A percentile compares a stretch with the other conserved stretches of the same genome.
These are phyloP conservation scores for Hippopotamus amphibius DNA, from an alignment of 2,113 vertebrate genomes.

Conservation along the genomic window DNA sequence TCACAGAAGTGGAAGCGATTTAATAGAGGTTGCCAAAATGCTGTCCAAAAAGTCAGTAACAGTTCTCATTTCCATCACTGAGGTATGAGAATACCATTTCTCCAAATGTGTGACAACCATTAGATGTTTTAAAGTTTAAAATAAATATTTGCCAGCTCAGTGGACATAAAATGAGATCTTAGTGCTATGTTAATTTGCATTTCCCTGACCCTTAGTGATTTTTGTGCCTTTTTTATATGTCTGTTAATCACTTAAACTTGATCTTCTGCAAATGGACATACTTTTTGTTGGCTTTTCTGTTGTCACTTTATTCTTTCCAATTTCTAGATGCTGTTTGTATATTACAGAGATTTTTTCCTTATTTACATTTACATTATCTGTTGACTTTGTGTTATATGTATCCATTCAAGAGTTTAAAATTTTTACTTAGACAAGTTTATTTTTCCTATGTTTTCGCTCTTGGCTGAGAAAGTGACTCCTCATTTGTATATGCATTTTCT, in stretches of 20 bases:
- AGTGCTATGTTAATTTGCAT: neutral
- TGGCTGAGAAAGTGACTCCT: slow-evolving; percentile 16
- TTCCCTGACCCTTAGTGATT: slow-evolving; percentile 9
- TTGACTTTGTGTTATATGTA: neutral
- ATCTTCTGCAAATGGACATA: neutral
- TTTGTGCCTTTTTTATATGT: neutral
- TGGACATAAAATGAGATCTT: neutral
- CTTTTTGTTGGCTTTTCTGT: slow-evolving; percentile 1
- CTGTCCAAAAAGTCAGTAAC: neutral
- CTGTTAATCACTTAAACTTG: neutral
- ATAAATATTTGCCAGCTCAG: neutral
- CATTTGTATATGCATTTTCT: neutral
- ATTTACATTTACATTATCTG: neutral
- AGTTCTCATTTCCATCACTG: slow-evolving; percentile 13
- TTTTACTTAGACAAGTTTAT: neutral
- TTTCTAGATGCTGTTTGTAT: slow-evolving; percentile 37
- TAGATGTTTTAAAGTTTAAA: neutral
- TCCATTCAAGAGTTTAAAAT: slow-evolving; percentile 19
- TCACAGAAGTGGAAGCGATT: neutral
- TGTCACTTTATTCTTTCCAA: neutral
- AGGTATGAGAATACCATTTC: neutral
- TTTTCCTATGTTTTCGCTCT: slow-evolving; percentile 38
- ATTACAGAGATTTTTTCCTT: neutral
- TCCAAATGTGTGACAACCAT: neutral
- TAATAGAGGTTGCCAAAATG: neutral